phyloP scores from a whole-genome alignment of 2,113 vertebrate genomes.

The Paralichthys olivaceus region DNA sequence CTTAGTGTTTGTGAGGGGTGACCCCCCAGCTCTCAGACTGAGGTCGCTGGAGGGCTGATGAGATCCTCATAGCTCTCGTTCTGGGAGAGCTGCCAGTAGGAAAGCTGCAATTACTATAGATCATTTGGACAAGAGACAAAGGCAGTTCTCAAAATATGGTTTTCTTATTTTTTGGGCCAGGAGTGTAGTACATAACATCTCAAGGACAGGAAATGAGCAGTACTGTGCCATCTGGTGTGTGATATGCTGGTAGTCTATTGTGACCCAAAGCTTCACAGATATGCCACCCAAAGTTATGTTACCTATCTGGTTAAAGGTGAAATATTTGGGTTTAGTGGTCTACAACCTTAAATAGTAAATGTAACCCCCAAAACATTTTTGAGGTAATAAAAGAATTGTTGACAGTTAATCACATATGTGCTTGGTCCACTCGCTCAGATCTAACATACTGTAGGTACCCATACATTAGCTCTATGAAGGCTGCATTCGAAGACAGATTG shows the following conservation, averaged over 20 bases:
- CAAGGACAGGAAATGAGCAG: conserved; percentile 6
- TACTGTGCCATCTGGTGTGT: conserved; percentile 7
- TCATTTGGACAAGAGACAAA: conserved; percentile 33
- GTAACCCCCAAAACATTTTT: too few species aligned
- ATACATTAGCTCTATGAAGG: not conserved
- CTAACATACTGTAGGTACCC: not conserved
- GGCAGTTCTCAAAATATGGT: not conserved
- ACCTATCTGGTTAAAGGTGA: too few species aligned
- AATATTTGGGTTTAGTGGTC: not conserved
- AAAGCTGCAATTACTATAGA: conserved; percentile 15
- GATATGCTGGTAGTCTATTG: not conserved
- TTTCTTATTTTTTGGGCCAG: conserved; percentile 19
- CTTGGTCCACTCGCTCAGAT: not conserved
- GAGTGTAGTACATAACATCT: conserved; percentile 15
- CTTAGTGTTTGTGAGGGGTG: conserved; percentile 51
- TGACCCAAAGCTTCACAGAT: not conserved
- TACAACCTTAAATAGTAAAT: too few species aligned
- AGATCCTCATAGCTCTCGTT: conserved; percentile 45
- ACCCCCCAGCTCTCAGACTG: conserved; percentile 48
- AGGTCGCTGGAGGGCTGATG: conserved; percentile 46
- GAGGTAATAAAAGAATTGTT: not conserved
- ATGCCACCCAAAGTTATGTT: not conserved
- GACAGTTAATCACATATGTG: not conserved
- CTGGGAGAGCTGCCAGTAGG: conserved; percentile 67
- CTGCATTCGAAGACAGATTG: too few species aligned